Evolutionary conservation across 2,797 vertebrate genomes (phyloP).

Genomic region (Apodemus agrarius): DNA sequence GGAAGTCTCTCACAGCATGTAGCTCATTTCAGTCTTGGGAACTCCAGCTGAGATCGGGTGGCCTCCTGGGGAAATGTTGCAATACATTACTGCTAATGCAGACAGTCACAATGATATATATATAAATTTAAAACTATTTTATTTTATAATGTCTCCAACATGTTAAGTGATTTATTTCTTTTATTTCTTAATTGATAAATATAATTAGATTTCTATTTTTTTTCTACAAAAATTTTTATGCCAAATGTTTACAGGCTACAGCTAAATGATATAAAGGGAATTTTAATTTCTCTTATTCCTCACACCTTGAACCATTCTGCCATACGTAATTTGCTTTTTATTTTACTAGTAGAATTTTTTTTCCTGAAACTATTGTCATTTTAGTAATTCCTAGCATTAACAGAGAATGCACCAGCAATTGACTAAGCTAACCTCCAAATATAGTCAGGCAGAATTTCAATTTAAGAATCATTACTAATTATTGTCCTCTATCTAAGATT

Average conservation of each 20-base stretch:
- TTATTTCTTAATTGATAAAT: background rate
- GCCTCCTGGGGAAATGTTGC: background rate
- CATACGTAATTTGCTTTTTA: background rate
- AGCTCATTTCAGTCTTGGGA: background rate
- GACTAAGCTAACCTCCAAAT: background rate
- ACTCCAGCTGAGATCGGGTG: background rate
- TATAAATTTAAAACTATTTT: background rate
- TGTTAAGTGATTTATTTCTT: background rate
- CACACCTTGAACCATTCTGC: background rate
- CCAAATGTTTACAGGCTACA: background rate
- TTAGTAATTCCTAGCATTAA: background rate
- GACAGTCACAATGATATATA: background rate
- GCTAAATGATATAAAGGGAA: background rate
- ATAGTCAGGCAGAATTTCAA: background rate
- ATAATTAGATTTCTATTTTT: background rate
- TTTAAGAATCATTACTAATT: background rate
- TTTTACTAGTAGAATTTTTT: background rate
- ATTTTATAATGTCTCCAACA: background rate
- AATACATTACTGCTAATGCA: background rate
- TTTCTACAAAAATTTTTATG: background rate
- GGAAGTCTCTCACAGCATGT: background rate
- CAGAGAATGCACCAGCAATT: background rate
- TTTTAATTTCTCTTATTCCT: background rate
- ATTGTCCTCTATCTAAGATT: background rate
- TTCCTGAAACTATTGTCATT: background rate